A percentile compares a stretch with the other conserved stretches of the same genome.
Evolutionary conservation across 2,113 vertebrate genomes (phyloP).

Genomic region (Xerus inauris): DNA sequence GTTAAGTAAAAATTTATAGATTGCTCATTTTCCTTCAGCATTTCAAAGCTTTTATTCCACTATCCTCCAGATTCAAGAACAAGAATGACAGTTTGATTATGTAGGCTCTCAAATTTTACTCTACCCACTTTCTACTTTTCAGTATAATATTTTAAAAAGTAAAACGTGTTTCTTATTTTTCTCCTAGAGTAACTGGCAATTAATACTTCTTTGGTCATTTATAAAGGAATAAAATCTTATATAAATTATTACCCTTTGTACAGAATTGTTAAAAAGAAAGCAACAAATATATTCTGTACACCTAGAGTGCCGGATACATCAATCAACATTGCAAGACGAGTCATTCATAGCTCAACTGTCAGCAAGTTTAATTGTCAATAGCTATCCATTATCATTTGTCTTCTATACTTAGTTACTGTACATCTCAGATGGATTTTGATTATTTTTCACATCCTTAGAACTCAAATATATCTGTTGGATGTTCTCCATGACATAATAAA

Average conservation of each 20-base stretch:
- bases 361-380: slow-evolving; percentile 71
- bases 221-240: not conserved
- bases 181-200: not conserved
- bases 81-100: not conserved
- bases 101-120: slow-evolving; percentile 20
- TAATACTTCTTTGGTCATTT: slow-evolving; percentile 19
- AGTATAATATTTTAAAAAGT: slow-evolving; percentile 29
- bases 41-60: not conserved
- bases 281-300: slow-evolving; percentile 20
- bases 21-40: not conserved
- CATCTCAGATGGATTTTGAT: slow-evolving; percentile 76
- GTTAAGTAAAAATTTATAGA: slow-evolving; percentile 22
- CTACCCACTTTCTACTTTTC: slow-evolving; percentile 6
- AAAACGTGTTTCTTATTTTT: slow-evolving; percentile 23
- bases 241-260: not conserved
- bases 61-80: not conserved
- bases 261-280: not conserved
- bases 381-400: slow-evolving; percentile 67
- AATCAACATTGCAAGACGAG: not conserved
- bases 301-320: slow-evolving; percentile 5
- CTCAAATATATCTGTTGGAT: slow-evolving; percentile 78
- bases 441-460: slow-evolving; percentile 71
- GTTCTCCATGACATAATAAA: slow-evolving; percentile 81
- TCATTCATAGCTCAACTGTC: slow-evolving; percentile 4
- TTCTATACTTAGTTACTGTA: slow-evolving; percentile 54